Percentiles rank a stretch among this genome's conserved stretches.
Evolutionary conservation across 2,888 invertebrate species (phyloP).

Genomic region (Eutolmus rufibarbis): DNA sequence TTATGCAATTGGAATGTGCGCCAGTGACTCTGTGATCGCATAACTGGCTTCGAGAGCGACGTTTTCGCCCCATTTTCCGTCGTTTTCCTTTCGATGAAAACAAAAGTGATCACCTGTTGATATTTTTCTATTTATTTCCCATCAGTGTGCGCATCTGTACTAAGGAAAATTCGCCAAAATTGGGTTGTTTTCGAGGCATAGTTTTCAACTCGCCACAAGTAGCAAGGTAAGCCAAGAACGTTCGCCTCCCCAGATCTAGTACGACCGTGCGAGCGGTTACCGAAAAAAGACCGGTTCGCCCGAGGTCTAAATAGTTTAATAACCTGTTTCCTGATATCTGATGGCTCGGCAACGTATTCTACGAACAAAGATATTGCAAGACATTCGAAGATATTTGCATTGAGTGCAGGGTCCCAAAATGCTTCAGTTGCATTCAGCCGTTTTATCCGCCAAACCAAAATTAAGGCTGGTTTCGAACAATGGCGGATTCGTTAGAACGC

Average conservation of each 20-base stretch:
- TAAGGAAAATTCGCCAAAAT: slow-evolving; percentile 59
- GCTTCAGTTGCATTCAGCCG: neutral
- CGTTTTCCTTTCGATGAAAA: neutral
- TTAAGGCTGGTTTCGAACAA: neutral
- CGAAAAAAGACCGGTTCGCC: slow-evolving; percentile 18
- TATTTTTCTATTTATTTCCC: neutral
- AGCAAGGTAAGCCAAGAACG: slow-evolving; percentile 53
- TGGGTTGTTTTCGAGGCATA: slow-evolving; percentile 62
- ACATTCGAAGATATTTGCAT: neutral
- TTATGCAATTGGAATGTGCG: slow-evolving; percentile 38
- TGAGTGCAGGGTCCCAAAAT: neutral
- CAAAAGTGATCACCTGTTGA: slow-evolving; percentile 2
- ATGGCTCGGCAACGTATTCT: neutral
- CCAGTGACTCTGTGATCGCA: slow-evolving; percentile 17
- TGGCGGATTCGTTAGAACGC: neutral
- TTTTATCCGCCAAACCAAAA: neutral
- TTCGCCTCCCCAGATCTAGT: neutral
- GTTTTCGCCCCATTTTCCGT: neutral
- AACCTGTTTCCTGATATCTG: neutral
- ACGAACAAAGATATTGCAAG: neutral
- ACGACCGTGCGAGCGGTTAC: neutral
- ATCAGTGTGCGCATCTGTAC: neutral
- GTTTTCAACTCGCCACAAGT: slow-evolving; percentile 59
- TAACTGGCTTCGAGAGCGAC: neutral
- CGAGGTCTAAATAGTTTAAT: slow-evolving; percentile 7